Evolutionary conservation across 1,140 invertebrate species (phyloP).

Genomic region (Diachasmimorpha longicaudata): DNA sequence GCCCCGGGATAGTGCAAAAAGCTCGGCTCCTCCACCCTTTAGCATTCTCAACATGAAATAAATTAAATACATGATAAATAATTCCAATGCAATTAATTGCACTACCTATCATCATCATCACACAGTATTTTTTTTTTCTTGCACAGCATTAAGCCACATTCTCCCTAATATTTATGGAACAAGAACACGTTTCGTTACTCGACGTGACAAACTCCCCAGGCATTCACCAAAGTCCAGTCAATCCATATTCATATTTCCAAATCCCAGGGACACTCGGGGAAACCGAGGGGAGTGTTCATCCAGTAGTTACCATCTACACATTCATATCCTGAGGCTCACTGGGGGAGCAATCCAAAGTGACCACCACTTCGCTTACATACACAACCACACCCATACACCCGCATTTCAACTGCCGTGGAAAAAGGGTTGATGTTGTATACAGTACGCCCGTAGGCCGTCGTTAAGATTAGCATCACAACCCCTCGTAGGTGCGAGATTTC

Average conservation of each 20-base stretch:
- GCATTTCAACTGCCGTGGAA: neutral
- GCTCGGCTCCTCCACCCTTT: neutral
- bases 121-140: neutral
- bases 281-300: neutral
- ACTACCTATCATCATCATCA: neutral
- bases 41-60: neutral
- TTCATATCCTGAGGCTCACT: neutral
- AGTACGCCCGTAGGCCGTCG: slow-evolving; percentile 8
- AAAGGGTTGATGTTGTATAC: slow-evolving; percentile 1
- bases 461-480: slow-evolving; percentile 42
- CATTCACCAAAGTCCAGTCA: slow-evolving; percentile 10
- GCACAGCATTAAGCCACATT: neutral
- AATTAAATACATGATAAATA: neutral
- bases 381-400: neutral
- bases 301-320: neutral
- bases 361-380: neutral
- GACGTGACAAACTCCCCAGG: slow-evolving; percentile 16
- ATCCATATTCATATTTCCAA: slow-evolving; percentile 24
- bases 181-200: slow-evolving; percentile 12
- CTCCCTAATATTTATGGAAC: slow-evolving; percentile 10
- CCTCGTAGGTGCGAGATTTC: slow-evolving; percentile 26
- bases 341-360: neutral
- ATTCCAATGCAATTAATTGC: neutral
- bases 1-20: neutral
- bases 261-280: slow-evolving; percentile 16